phyloP scores from a whole-genome alignment of 2,113 vertebrate genomes.

The Pseudonaja textilis region DNA sequence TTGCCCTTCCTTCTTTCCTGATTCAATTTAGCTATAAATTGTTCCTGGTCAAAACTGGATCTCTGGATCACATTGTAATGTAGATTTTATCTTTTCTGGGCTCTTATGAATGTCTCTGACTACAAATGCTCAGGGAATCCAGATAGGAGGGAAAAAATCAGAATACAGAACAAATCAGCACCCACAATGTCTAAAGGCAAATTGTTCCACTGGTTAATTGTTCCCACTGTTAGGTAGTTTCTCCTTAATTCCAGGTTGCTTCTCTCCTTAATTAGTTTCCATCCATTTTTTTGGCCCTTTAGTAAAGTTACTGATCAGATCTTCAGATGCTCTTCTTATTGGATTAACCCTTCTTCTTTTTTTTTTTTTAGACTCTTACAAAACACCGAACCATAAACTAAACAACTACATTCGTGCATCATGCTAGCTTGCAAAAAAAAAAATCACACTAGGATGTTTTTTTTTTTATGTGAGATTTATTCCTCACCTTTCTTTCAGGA shows the following conservation, averaged over 20 bases:
- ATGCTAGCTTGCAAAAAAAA: neutral
- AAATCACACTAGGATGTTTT: neutral
- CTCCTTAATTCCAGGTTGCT: too few species aligned
- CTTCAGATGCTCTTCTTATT: conserved; percentile 31
- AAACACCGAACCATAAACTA: neutral
- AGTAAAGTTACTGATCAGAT: conserved; percentile 39
- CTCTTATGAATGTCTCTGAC: neutral
- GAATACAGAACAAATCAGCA: too few species aligned
- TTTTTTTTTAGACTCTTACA: neutral
- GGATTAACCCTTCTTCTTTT: neutral
- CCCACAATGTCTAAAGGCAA: too few species aligned
- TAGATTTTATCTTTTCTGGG: neutral
- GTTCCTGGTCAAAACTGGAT: neutral
- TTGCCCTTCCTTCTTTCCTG: neutral
- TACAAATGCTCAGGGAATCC: neutral
- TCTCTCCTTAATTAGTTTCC: too few species aligned
- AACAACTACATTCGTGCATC: neutral
- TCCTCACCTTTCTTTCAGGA: neutral
- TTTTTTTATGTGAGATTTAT: neutral
- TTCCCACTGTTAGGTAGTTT: too few species aligned
- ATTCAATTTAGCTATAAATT: neutral
- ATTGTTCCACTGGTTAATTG: too few species aligned
- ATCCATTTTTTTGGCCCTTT: neutral
- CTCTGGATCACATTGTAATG: neutral
- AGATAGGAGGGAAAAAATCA: neutral